These are phyloP conservation scores for Nymphicus hollandicus DNA, from an alignment of 2,113 vertebrate species.

Conservation along the genomic window DNA sequence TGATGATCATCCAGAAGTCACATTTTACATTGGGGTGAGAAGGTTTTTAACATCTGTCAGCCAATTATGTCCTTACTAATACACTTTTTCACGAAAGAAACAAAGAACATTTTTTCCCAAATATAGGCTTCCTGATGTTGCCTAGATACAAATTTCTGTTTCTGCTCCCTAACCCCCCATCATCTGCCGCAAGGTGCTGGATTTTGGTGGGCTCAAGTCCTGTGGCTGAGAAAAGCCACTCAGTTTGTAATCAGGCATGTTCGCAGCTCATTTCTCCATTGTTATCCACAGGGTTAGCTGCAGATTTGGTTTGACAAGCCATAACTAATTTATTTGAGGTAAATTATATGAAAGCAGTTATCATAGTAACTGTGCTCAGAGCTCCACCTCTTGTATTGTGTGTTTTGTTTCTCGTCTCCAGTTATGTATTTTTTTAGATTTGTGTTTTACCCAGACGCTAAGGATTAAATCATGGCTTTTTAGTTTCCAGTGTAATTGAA, in stretches of 20 bases:
- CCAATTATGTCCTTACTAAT: not conserved
- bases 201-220: not conserved
- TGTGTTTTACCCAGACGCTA: not conserved
- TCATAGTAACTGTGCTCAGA: not conserved
- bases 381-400: not conserved
- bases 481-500: constrained; percentile 6
- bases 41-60: not conserved
- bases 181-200: not conserved
- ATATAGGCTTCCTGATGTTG: not conserved
- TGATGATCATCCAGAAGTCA: not conserved
- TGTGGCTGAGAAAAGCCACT: not conserved
- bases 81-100: not conserved
- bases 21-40: not conserved
- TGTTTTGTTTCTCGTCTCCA: not conserved
- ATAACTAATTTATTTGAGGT: constrained; percentile 31
- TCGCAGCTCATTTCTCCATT: not conserved
- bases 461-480: not conserved
- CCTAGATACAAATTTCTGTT: constrained; percentile 9
- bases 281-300: not conserved
- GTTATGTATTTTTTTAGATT: not conserved
- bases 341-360: constrained; percentile 4
- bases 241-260: not conserved
- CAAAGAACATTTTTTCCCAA: not conserved
- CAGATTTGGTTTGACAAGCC: constrained; percentile 17
- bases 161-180: not conserved